These are phyloP conservation scores for Trachymyrmex cornetzi DNA, from an alignment of 1,140 invertebrate species.

Conservation along the genomic window DNA sequence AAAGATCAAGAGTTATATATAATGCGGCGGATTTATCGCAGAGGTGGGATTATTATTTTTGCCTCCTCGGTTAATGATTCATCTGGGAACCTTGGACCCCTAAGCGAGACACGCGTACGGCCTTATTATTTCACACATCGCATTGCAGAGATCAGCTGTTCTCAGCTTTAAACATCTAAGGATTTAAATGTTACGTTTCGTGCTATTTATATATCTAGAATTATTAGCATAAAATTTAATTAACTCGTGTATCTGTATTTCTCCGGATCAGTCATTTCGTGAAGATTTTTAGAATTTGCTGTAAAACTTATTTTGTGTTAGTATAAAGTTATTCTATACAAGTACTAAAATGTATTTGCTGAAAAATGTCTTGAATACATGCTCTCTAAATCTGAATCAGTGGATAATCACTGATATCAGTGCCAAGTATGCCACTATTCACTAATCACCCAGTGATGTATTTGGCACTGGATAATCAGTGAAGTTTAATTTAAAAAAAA, in stretches of 20 bases:
- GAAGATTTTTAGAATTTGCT: background rate
- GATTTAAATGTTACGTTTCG: background rate
- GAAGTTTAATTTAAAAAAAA: too few relatives aligned
- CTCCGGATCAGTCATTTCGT: background rate
- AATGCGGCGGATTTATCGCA: slow-evolving; percentile 59
- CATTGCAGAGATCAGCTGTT: background rate
- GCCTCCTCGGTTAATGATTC: slow-evolving; percentile 53
- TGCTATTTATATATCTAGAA: background rate
- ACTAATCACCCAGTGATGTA: too few relatives aligned
- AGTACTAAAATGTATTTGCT: background rate
- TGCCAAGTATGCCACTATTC: too few relatives aligned
- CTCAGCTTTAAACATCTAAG: background rate
- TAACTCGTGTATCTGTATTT: background rate
- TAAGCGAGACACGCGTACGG: slow-evolving; percentile 26
- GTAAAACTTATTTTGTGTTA: background rate
- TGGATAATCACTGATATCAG: too few relatives aligned
- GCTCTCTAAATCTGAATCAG: too few relatives aligned
- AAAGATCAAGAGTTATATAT: slow-evolving; percentile 43
- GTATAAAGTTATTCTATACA: background rate
- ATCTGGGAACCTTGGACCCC: slow-evolving; percentile 33
- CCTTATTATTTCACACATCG: slow-evolving; percentile 19
- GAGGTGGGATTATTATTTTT: slow-evolving; percentile 65
- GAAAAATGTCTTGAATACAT: background rate
- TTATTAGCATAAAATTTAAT: background rate
- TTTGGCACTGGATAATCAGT: too few relatives aligned